A percentile compares a stretch with the other conserved stretches of the same genome.
Conservation (phyloP, 1,140 invertebrate genomes). For the Ceratosolen solmsi region DNA sequence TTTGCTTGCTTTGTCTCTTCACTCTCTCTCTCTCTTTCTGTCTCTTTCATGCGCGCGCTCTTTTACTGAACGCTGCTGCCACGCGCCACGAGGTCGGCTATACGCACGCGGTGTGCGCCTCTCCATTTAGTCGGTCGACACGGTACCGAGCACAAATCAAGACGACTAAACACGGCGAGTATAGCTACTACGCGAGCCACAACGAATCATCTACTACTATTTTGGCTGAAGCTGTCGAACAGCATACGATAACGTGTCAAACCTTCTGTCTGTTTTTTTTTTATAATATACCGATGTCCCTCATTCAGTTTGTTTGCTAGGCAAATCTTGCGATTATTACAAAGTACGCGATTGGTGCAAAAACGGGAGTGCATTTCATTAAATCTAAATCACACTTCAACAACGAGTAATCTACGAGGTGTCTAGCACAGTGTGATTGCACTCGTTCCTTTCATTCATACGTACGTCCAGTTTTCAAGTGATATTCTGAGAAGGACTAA, state of each 20-base stretch:
- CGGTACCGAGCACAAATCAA: constrained; percentile 30
- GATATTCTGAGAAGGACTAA: neutral
- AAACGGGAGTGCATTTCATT: too few relatives aligned
- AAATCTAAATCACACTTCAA: too few relatives aligned
- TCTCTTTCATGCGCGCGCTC: neutral
- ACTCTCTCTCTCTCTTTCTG: neutral
- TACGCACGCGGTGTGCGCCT: constrained; percentile 33
- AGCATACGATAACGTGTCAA: neutral
- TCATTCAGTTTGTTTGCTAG: too few relatives aligned
- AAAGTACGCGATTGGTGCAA: too few relatives aligned
- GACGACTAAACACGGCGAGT: neutral
- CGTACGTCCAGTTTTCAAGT: neutral
- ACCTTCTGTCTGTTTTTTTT: too few relatives aligned
- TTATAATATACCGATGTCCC: too few relatives aligned
- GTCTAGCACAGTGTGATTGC: neutral
- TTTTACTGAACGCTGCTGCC: constrained; percentile 19
- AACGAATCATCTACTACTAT: neutral
- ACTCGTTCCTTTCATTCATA: neutral
- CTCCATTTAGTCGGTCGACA: constrained; percentile 48
- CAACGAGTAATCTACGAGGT: neutral
- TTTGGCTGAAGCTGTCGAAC: neutral
- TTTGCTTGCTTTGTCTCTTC: neutral
- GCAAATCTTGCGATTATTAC: too few relatives aligned
- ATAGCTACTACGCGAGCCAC: neutral
- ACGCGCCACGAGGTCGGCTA: constrained; percentile 44